These are phyloP conservation scores for Drosophila merina DNA, from an alignment of 2,888 invertebrate species.

Conservation along the genomic window DNA sequence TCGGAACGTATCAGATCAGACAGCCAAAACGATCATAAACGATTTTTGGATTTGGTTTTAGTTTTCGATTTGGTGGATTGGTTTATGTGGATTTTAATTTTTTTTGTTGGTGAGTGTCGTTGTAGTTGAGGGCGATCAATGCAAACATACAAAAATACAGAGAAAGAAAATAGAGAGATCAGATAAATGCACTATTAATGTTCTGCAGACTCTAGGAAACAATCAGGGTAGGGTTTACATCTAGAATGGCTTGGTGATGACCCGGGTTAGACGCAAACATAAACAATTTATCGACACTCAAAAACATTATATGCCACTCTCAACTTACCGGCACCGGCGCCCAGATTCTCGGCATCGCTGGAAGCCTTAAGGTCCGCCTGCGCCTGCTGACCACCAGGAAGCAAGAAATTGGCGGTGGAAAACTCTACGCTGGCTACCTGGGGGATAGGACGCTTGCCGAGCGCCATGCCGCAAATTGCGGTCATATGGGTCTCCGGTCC, in stretches of 20 bases:
- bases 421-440: slow-evolving; percentile 87
- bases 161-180: slow-evolving; percentile 71
- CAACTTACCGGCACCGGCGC: slow-evolving; percentile 71
- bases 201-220: slow-evolving; percentile 36
- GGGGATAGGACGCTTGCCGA: slow-evolving; percentile 95
- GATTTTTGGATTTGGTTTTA: slow-evolving; percentile 25
- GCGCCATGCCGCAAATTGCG: slow-evolving; percentile 98
- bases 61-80: slow-evolving; percentile 19
- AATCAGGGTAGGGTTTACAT: slow-evolving; percentile 15
- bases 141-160: slow-evolving; percentile 71
- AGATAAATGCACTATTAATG: slow-evolving; percentile 48
- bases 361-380: slow-evolving; percentile 82
- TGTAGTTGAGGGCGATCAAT: slow-evolving; percentile 77
- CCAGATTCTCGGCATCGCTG: slow-evolving; percentile 57
- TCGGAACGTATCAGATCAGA: slow-evolving; percentile 31
- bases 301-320: slow-evolving; percentile 4
- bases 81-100: slow-evolving; percentile 39
- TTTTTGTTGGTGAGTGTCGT: slow-evolving; percentile 61
- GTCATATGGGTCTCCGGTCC: slow-evolving; percentile 99
- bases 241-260: slow-evolving; percentile 41
- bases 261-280: slow-evolving; percentile 24
- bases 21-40: slow-evolving; percentile 66
- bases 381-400: slow-evolving; percentile 89
- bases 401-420: slow-evolving; percentile 94
- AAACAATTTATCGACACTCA: slow-evolving; percentile 11